Evolutionary conservation across 2,888 invertebrate species (phyloP).

Genomic region (Machimus atricapillus): DNA sequence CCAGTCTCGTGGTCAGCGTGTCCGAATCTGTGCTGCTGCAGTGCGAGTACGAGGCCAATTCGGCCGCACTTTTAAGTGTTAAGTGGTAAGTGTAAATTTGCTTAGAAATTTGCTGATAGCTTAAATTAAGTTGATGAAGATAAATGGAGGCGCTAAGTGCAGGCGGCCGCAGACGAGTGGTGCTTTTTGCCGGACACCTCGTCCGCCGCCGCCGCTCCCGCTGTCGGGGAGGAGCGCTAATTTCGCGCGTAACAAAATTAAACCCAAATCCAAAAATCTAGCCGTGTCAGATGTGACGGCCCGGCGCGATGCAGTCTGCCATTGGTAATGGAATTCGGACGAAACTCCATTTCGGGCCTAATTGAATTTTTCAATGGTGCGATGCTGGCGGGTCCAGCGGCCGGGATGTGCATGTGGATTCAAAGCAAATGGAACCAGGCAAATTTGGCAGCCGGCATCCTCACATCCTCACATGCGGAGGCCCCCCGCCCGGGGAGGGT

Average conservation of each 20-base stretch:
- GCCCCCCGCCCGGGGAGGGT: neutral
- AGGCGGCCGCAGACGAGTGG: neutral
- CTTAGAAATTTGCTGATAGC: neutral
- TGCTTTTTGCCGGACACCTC: neutral
- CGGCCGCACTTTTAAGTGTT: slow-evolving; percentile 76
- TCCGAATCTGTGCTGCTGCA: slow-evolving; percentile 75
- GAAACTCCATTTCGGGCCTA: slow-evolving; percentile 32
- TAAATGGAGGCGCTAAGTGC: slow-evolving; percentile 22
- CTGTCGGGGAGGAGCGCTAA: neutral
- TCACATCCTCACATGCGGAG: neutral
- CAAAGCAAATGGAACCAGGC: slow-evolving; percentile 23
- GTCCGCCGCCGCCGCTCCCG: neutral
- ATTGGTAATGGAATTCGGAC: slow-evolving; percentile 17
- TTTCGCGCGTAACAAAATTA: slow-evolving; percentile 9
- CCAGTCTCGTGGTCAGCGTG: slow-evolving; percentile 81
- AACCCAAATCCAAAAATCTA: slow-evolving; percentile 4
- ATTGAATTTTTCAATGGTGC: slow-evolving; percentile 46
- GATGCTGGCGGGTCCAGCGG: neutral
- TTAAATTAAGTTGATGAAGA: slow-evolving; percentile 1
- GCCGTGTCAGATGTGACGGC: neutral
- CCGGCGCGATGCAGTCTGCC: neutral
- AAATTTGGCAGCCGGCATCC: neutral
- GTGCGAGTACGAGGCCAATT: slow-evolving; percentile 87
- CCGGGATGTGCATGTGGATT: neutral
- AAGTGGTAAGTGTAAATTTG: slow-evolving; percentile 69